Evolutionary conservation across 2,888 invertebrate species (phyloP).

Genomic region (Sacculina carcini): DNA sequence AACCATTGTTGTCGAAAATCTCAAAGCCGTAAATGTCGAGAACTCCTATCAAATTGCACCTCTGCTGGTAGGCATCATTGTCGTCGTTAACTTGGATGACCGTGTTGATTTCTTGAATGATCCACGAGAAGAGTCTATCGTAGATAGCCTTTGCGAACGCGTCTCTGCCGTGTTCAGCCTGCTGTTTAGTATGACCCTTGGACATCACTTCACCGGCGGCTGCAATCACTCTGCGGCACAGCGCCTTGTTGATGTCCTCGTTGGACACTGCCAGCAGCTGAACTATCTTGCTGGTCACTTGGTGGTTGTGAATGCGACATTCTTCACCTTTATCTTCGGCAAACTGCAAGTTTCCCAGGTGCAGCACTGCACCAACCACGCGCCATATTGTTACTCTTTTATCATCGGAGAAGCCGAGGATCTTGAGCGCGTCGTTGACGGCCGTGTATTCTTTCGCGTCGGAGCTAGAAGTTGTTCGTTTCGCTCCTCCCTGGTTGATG

Average conservation of each 20-base stretch:
- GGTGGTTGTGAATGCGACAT: slow-evolving; percentile 38
- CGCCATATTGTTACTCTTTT: slow-evolving; percentile 50
- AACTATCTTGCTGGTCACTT: slow-evolving; percentile 35
- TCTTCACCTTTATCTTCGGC: slow-evolving; percentile 36
- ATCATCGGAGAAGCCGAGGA: slow-evolving; percentile 40
- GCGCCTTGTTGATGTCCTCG: slow-evolving; percentile 35
- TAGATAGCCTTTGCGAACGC: slow-evolving; percentile 75
- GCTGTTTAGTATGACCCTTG: slow-evolving; percentile 49
- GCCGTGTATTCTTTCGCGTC: slow-evolving; percentile 40
- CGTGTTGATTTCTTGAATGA: slow-evolving; percentile 49
- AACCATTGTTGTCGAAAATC: slow-evolving; percentile 65
- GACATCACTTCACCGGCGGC: slow-evolving; percentile 56
- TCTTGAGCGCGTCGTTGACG: slow-evolving; percentile 43
- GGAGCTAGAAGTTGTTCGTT: slow-evolving; percentile 7
- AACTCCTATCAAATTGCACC: slow-evolving; percentile 45
- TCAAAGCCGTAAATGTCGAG: slow-evolving; percentile 86
- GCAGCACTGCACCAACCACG: slow-evolving; percentile 57
- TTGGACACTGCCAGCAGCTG: slow-evolving; percentile 49
- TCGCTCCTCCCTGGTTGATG: slow-evolving; percentile 9
- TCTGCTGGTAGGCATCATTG: too few species aligned
- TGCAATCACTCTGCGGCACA: slow-evolving; percentile 62
- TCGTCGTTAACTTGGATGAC: slow-evolving; percentile 34
- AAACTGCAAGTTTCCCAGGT: slow-evolving; percentile 63
- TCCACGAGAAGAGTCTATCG: slow-evolving; percentile 69
- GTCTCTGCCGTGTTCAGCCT: slow-evolving; percentile 45